phyloP scores from a whole-genome alignment of 2,113 vertebrate species.

The Channa maculata region DNA sequence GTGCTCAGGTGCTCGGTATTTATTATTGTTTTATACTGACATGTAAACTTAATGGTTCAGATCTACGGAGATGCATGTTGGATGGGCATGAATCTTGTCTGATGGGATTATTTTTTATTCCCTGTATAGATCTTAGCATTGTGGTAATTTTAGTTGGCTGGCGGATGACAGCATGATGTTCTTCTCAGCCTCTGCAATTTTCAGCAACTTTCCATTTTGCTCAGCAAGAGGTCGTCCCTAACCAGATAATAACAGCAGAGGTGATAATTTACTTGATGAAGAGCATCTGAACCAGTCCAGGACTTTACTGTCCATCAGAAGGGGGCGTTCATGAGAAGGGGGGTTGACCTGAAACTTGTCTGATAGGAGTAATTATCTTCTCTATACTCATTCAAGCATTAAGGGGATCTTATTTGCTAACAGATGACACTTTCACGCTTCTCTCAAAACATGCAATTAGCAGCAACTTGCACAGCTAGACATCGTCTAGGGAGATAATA shows the following conservation, averaged over 20 bases:
- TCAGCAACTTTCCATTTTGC: not conserved
- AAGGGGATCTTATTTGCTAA: not conserved
- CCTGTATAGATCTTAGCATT: not conserved
- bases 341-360: not conserved
- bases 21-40: too few species aligned
- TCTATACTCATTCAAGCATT: not conserved
- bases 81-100: not conserved
- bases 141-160: not conserved
- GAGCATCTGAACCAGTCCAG: not conserved
- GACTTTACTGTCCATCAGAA: not conserved
- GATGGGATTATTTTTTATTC: not conserved
- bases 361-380: not conserved
- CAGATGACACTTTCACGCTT: not conserved
- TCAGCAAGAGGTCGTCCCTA: not conserved
- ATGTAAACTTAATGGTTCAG: too few species aligned
- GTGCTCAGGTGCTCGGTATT: too few species aligned
- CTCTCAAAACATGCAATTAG: conserved; percentile 12
- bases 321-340: not conserved
- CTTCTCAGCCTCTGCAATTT: not conserved
- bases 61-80: not conserved
- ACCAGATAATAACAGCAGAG: not conserved
- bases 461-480: not conserved
- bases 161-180: not conserved
- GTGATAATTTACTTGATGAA: conserved; percentile 5
- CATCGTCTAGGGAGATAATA: not conserved